phyloP scores from a whole-genome alignment of 2,888 invertebrate species.

The Elmis aenea region DNA sequence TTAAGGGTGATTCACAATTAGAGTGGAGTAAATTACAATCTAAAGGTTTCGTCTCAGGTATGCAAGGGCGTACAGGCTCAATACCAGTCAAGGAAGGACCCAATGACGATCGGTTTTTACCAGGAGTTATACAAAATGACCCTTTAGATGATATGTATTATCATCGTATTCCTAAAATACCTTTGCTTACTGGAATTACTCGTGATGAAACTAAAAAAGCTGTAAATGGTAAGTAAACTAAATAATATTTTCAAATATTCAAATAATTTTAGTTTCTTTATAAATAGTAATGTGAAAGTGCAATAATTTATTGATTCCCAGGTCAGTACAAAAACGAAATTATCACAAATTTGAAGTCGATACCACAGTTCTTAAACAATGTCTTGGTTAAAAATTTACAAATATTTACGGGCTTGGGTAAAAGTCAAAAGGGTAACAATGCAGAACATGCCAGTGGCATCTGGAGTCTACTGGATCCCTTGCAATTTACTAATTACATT shows the following conservation, averaged over 20 bases:
- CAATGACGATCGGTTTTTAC: conserved; percentile 63
- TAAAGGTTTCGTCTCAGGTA: conserved; percentile 58
- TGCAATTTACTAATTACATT: conserved; percentile 40
- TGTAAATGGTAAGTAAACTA: conserved; percentile 49
- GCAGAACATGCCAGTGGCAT: conserved; percentile 6
- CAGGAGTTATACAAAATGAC: conserved; percentile 58
- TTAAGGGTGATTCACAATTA: conserved; percentile 58
- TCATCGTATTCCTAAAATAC: conserved; percentile 54
- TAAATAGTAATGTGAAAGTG: conserved; percentile 1
- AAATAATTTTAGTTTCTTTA: conserved; percentile 1
- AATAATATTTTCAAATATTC: not conserved
- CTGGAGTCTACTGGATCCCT: conserved; percentile 29
- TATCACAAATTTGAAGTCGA: conserved; percentile 37
- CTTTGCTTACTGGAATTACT: conserved; percentile 67
- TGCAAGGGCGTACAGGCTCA: conserved; percentile 58
- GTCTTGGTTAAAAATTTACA: conserved; percentile 45
- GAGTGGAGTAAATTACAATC: conserved; percentile 54
- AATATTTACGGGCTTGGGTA: conserved; percentile 35
- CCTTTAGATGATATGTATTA: conserved; percentile 58
- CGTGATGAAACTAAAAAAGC: conserved; percentile 67
- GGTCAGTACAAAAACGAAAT: conserved; percentile 42
- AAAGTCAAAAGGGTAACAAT: conserved; percentile 2
- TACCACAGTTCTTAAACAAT: conserved; percentile 46
- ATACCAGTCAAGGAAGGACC: conserved; percentile 65
- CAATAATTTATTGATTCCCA: no score